phyloP scores from a whole-genome alignment of 2,888 invertebrate species.

The Lucinisca nassula region DNA sequence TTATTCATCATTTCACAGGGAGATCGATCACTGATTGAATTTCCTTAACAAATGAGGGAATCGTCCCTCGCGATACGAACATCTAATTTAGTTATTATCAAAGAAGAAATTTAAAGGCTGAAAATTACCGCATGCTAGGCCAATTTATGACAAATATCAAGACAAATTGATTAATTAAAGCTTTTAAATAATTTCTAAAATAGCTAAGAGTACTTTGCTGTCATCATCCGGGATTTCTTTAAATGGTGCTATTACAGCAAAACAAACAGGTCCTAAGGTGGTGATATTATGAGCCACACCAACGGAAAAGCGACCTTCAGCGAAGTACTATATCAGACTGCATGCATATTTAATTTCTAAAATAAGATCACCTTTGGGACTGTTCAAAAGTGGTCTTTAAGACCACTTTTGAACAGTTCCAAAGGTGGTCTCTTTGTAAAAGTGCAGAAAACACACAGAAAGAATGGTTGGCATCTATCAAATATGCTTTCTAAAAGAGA shows the following conservation, averaged over 20 bases:
- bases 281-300: too few species aligned
- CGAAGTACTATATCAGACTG: too few species aligned
- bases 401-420: too few species aligned
- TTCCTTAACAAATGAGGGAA: conserved; percentile 60
- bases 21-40: conserved; percentile 61
- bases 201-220: neutral
- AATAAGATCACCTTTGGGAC: too few species aligned
- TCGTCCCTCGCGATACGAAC: conserved; percentile 52
- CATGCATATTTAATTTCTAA: too few species aligned
- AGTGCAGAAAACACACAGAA: too few species aligned
- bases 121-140: conserved; percentile 55
- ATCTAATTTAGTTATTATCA: conserved; percentile 61
- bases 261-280: neutral
- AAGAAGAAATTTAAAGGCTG: conserved; percentile 45
- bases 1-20: conserved; percentile 16
- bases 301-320: too few species aligned
- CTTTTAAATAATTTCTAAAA: conserved; percentile 33
- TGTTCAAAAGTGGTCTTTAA: too few species aligned
- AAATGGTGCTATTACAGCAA: neutral
- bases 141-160: conserved; percentile 65
- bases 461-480: too few species aligned
- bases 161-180: conserved; percentile 64
- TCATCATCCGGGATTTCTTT: neutral
- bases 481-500: too few species aligned
- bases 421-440: too few species aligned